Conservation (phyloP, 2,888 invertebrate genomes). For the Thera obeliscata region DNA sequence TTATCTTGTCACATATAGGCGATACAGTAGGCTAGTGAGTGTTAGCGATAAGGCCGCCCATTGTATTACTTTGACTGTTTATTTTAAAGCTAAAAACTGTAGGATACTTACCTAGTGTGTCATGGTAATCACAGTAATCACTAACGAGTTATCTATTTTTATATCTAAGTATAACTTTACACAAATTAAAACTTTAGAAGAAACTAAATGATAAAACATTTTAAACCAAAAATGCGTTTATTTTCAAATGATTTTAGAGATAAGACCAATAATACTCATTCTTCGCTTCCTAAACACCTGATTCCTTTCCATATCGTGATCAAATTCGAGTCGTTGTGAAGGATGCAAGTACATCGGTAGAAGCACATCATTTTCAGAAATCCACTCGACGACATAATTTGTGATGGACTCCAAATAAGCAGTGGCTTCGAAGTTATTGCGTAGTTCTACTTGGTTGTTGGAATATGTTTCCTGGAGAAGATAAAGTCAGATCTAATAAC, state of each 20-base stretch:
- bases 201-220: not conserved
- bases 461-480: conserved; percentile 46
- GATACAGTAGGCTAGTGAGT: too few species aligned
- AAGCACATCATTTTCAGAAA: conserved; percentile 63
- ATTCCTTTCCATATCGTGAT: conserved; percentile 50
- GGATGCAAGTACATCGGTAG: conserved; percentile 71
- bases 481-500: not conserved
- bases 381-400: conserved; percentile 70
- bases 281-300: conserved; percentile 52
- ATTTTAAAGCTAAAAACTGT: too few species aligned
- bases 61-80: too few species aligned
- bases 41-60: too few species aligned
- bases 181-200: not conserved
- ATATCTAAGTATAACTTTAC: too few species aligned
- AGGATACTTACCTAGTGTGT: too few species aligned
- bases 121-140: too few species aligned
- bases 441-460: conserved; percentile 48
- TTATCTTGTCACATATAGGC: too few species aligned
- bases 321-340: conserved; percentile 45
- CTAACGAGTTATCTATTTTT: too few species aligned
- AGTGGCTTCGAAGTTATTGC: conserved; percentile 62
- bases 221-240: not conserved
- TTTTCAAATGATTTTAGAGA: conserved; percentile 47
- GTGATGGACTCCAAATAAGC: conserved; percentile 67
- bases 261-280: conserved; percentile 43